phyloP scores from a whole-genome alignment of 2,888 invertebrate species.

The Phorcus lineatus region DNA sequence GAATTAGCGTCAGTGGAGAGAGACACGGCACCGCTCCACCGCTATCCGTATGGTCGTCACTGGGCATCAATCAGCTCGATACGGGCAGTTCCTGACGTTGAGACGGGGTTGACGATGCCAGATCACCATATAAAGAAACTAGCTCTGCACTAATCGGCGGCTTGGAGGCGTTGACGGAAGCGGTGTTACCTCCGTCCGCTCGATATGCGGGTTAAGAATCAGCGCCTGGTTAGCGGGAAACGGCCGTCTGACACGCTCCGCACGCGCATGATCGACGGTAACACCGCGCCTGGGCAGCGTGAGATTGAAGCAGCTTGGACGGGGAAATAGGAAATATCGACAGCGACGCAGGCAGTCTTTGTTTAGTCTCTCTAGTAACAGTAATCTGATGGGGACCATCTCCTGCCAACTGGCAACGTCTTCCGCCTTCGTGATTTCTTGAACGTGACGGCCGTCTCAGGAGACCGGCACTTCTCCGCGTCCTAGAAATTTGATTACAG shows the following conservation, averaged over 20 bases:
- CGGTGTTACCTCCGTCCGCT: not conserved
- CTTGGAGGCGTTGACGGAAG: not conserved
- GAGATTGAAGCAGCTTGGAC: slow-evolving; percentile 18
- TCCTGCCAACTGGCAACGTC: slow-evolving; percentile 16
- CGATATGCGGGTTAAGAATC: slow-evolving; percentile 3
- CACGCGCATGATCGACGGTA: slow-evolving; percentile 20
- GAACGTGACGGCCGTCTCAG: not conserved
- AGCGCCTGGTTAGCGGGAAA: not conserved
- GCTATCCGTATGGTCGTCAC: not conserved
- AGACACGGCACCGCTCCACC: not conserved
- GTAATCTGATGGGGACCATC: slow-evolving; percentile 21
- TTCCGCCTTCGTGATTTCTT: slow-evolving; percentile 20
- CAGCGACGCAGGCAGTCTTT: slow-evolving; percentile 8
- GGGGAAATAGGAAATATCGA: slow-evolving; percentile 18
- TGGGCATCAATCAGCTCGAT: not conserved
- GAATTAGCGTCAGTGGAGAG: not conserved
- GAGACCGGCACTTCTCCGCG: slow-evolving; percentile 8
- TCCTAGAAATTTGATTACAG: slow-evolving; percentile 24
- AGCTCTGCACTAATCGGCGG: slow-evolving; percentile 2
- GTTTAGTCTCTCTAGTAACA: slow-evolving; percentile 14
- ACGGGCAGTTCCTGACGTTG: not conserved
- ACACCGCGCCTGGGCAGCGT: not conserved
- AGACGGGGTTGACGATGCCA: not conserved
- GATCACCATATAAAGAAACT: not conserved
- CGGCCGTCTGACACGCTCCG: slow-evolving; percentile 4